Percentiles rank a stretch among this genome's conserved stretches.
phyloP scores from a whole-genome alignment of 2,888 invertebrate genomes.

The Metellina segmentata region DNA sequence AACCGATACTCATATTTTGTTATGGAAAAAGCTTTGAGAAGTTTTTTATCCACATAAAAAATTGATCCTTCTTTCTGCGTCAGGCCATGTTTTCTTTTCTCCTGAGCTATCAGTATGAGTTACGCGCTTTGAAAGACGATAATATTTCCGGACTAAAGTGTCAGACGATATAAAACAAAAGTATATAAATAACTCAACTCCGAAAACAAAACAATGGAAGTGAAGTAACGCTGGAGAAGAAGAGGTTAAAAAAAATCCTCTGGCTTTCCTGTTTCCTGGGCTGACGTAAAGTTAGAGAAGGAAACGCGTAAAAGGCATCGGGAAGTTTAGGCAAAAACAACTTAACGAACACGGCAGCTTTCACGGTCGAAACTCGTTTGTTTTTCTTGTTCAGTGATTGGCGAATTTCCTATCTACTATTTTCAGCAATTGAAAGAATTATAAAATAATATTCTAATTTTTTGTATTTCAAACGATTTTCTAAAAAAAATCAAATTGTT shows the following conservation, averaged over 20 bases:
- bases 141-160: conserved; percentile 41
- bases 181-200: conserved; percentile 43
- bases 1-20: background rate
- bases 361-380: background rate
- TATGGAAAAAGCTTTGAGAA: background rate
- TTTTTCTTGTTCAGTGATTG: no score
- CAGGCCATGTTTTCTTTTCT: conserved; percentile 13
- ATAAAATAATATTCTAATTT: no score
- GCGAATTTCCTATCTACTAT: no score
- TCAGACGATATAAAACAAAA: conserved; percentile 41
- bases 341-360: background rate
- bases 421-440: no score
- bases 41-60: background rate
- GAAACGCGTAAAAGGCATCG: background rate
- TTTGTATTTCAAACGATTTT: no score
- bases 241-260: background rate
- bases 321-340: background rate
- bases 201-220: conserved; percentile 36
- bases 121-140: conserved; percentile 31
- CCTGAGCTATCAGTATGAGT: conserved; percentile 15
- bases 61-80: background rate
- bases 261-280: conserved; percentile 10
- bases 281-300: background rate
- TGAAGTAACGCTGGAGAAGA: background rate
- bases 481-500: no score